Base-by-base conservation (phyloP, 2,797 vertebrate genomes). In the Cyclopterus lumpus region DNA sequence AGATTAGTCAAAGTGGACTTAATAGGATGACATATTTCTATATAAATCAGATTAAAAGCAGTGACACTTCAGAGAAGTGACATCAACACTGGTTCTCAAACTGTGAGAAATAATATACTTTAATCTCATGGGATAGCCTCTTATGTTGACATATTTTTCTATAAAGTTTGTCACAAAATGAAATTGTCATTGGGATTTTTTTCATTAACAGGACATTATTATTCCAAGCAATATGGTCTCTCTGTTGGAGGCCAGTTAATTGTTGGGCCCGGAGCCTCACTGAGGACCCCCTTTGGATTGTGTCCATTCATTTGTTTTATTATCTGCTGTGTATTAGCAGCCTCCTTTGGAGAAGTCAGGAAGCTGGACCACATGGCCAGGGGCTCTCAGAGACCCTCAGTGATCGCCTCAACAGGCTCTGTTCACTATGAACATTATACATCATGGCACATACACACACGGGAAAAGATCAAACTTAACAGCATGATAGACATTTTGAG, bases 261-360 rank as follows among this genome's bases (percentile, higher is more conserved):
- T 93, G 92, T 85, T 83, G 76, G 87, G 87, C 90, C 90, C 80
- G 67, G 82, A 86, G 90, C 85, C 85, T 88, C 83, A 80, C 75
- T 69, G 82, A 80, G 81, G 89, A 90, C 89, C 87, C 85, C 86
- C 88, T 90, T 90, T 88, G 88, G 91, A 91, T 92, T 77, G 71
- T 79, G 82, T 90, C 91, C 95, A 92, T 96, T 96, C 96, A 95
- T 97, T 98, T 96, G 95, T 97, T 96, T 96, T 94, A 90, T 93
- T 96, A 93, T 95, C 93, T 89, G 93, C 91, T 88, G 93, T 93
- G 95, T 94, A 93, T 96, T 95, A 96, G 93, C 91, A 92, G 85
- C 82, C 89, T 95, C 94, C 91, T 95, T 93, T 94, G 95, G 94
- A 94, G 93, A 95, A 93, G 85, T 85, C 85, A 86, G 71, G 67